Evolutionary conservation across 1,140 invertebrate genomes (phyloP).

Genomic region (Campoletis sonorensis): DNA sequence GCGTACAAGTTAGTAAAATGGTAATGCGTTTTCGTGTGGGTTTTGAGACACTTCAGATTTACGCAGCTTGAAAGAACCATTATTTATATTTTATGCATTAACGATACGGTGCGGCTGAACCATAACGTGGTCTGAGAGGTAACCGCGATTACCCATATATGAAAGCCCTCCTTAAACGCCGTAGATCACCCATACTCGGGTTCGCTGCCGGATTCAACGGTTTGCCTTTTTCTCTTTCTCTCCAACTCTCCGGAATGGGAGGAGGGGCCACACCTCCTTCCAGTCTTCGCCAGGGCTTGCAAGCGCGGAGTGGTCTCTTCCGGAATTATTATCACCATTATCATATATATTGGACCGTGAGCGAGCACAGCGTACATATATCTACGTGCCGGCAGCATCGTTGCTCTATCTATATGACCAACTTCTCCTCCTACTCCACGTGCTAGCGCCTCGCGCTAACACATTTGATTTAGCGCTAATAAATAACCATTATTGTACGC

Average conservation of each 20-base stretch:
- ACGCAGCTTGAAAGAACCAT: background rate
- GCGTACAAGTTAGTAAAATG: background rate
- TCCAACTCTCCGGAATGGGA: constrained; percentile 16
- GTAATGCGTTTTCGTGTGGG: background rate
- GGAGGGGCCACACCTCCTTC: constrained; percentile 50
- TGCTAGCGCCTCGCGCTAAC: constrained; percentile 64
- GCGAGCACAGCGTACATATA: constrained; percentile 22
- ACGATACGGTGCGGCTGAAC: constrained; percentile 3
- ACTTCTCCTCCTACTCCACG: constrained; percentile 32
- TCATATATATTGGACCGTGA: constrained; percentile 73
- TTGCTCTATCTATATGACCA: constrained; percentile 33
- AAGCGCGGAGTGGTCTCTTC: constrained; percentile 66
- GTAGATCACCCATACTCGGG: background rate
- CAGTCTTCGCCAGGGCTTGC: constrained; percentile 46
- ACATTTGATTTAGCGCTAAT: constrained; percentile 76
- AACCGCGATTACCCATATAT: constrained; percentile 4
- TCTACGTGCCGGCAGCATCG: background rate
- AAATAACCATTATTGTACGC: constrained; percentile 75
- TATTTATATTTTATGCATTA: constrained; percentile 2
- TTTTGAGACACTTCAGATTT: background rate
- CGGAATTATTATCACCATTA: constrained; percentile 75
- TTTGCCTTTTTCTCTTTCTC: constrained; percentile 30
- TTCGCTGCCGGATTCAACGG: background rate
- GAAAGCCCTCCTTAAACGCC: background rate
- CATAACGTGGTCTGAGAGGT: background rate